phyloP scores from a whole-genome alignment of 2,888 invertebrate species.

The Tortrix viridana region DNA sequence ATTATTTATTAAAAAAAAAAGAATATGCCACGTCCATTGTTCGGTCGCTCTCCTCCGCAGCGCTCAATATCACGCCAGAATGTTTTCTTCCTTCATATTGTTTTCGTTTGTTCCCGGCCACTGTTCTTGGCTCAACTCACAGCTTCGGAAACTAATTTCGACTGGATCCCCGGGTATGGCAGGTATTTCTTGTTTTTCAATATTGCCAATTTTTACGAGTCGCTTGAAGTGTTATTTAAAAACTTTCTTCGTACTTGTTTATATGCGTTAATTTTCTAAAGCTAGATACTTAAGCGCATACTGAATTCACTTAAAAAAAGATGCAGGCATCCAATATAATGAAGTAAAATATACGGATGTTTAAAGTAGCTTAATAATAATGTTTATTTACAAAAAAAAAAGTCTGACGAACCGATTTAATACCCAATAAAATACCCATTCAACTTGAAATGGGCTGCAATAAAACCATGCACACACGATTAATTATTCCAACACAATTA shows the following conservation, averaged over 20 bases:
- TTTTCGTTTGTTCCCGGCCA: slow-evolving; percentile 54
- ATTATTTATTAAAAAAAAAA: too few species aligned
- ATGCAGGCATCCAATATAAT: too few species aligned
- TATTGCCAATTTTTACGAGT: slow-evolving; percentile 29
- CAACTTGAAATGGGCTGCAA: not conserved
- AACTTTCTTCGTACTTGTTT: too few species aligned
- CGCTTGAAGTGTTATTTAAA: not conserved
- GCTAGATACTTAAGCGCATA: too few species aligned
- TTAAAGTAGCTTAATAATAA: too few species aligned
- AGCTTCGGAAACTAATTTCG: slow-evolving; percentile 57
- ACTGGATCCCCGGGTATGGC: slow-evolving; percentile 50
- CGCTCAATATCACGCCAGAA: slow-evolving; percentile 34
- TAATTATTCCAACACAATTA: not conserved
- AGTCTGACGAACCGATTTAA: too few species aligned
- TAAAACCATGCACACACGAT: not conserved
- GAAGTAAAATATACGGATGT: too few species aligned
- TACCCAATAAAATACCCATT: too few species aligned
- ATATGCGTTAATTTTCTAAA: too few species aligned
- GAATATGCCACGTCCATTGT: slow-evolving; percentile 10
- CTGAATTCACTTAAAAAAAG: too few species aligned
- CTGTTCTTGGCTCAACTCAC: slow-evolving; percentile 45
- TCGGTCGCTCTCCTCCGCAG: slow-evolving; percentile 37
- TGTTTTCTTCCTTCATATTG: slow-evolving; percentile 49
- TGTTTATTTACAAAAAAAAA: too few species aligned
- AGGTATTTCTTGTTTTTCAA: slow-evolving; percentile 50